Evolutionary conservation across 2,113 vertebrate genomes (phyloP).

Genomic region (Lucifuga dentata): DNA sequence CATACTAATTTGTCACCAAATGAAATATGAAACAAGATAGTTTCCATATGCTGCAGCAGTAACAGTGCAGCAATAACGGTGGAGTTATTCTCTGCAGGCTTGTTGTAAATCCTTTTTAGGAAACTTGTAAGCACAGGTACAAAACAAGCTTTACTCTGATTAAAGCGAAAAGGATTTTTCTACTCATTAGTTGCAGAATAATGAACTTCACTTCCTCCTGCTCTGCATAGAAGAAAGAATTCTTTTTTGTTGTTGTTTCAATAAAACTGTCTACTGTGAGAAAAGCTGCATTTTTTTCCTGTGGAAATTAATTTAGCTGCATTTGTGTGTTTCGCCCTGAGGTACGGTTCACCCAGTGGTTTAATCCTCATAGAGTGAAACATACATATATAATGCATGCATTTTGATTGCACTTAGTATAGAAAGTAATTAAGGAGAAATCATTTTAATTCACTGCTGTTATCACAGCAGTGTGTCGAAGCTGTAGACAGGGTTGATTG

Average conservation of each 20-base stretch:
- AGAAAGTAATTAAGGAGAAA: conserved; percentile 76
- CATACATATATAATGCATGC: conserved; percentile 73
- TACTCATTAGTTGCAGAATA: conserved; percentile 53
- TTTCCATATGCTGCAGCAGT: conserved; percentile 38
- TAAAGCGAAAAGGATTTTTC: conserved; percentile 44
- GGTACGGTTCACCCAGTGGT: conserved; percentile 60
- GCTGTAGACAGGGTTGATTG: conserved; percentile 46
- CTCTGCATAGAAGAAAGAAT: conserved; percentile 3
- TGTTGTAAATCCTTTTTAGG: conserved; percentile 13
- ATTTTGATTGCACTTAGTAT: conserved; percentile 65
- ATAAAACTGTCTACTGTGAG: conserved; percentile 38
- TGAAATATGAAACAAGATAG: conserved; percentile 56
- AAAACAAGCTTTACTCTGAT: conserved; percentile 58
- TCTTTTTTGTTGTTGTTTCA: conserved; percentile 3
- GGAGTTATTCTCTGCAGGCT: conserved; percentile 30
- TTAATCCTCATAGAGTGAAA: conserved; percentile 65
- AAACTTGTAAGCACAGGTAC: conserved; percentile 27
- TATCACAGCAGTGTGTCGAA: conserved; percentile 59
- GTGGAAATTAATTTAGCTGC: conserved; percentile 70
- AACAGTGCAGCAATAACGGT: conserved; percentile 8
- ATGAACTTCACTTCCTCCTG: conserved; percentile 50
- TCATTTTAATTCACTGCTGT: conserved; percentile 64
- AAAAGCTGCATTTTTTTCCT: conserved; percentile 27
- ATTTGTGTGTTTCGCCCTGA: conserved; percentile 66
- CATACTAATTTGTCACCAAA: conserved; percentile 41